Evolutionary conservation across 1,140 invertebrate genomes (phyloP).

Genomic region (Cheumatopsyche charites): DNA sequence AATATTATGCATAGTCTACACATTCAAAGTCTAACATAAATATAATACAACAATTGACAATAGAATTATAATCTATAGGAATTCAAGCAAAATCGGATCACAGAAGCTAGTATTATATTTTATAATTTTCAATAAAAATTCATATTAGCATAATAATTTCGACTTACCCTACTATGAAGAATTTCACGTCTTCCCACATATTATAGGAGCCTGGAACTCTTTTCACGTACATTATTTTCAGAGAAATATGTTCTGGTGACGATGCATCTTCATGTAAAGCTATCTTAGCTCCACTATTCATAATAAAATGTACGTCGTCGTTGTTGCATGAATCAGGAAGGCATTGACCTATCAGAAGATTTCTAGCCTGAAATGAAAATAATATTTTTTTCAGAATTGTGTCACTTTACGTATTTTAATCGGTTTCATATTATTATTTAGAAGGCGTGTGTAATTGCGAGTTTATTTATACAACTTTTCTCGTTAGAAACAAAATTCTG

Average conservation of each 20-base stretch:
- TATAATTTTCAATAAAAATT: no score
- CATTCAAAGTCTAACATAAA: no score
- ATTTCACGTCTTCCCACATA: slow-evolving; percentile 69
- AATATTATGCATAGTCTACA: no score
- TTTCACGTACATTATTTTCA: slow-evolving; percentile 68
- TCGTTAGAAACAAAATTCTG: slow-evolving; percentile 13
- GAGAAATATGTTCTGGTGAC: slow-evolving; percentile 38
- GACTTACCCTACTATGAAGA: slow-evolving; percentile 75
- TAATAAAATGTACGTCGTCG: slow-evolving; percentile 65
- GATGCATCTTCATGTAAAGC: slow-evolving; percentile 48
- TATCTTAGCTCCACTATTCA: slow-evolving; percentile 62
- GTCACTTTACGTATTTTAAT: no score
- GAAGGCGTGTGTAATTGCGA: no score
- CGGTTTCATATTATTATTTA: no score
- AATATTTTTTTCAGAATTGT: no score
- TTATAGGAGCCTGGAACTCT: slow-evolving; percentile 74
- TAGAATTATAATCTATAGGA: no score
- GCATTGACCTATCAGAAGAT: slow-evolving; percentile 74
- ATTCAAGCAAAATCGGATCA: no score
- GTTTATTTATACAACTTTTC: slow-evolving; percentile 6
- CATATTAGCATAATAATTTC: no score
- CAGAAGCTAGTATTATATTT: no score
- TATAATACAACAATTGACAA: no score
- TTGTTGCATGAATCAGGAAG: slow-evolving; percentile 71
- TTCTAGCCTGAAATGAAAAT: slow-evolving; percentile 63